Base-by-base conservation (phyloP, 1,140 invertebrate species). In the Parapsyche elsis region DNA sequence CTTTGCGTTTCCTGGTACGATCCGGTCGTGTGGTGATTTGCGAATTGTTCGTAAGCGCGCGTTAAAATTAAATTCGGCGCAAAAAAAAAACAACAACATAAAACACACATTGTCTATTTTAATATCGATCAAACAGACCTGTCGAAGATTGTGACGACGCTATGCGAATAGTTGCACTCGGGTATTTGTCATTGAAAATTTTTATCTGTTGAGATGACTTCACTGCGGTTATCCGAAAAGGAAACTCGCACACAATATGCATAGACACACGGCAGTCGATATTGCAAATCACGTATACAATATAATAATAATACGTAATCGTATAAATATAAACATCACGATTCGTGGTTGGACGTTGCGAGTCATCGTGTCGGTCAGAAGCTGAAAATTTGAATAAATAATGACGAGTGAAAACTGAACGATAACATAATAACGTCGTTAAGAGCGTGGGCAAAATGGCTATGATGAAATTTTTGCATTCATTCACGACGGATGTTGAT, bases 261-360 rank as follows among this genome's bases (percentile, higher is more conserved):
- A 53, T 16, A 53, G 10, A 53, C 12, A 53, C 1, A 53, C 2
- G 1, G 16, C 49, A 53, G 49, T 14, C 49, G 49, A 53, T 67
- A 19, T 67, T 26, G 45, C 30, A 49, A 73, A 73, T 73, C 71
- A 46, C 45, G 71, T 49, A 73, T 21, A 73, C 71, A 46, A 7
- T 38, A 7, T 38, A 38, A 4, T 4, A 38, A 4, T 4, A 38
- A 73, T 23, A 73, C 71, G 71, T 46, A 73, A 73, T 73, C 71
- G 71, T 45, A 46, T 46, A 73, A 73, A 73, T 73, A 73, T 73
- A 73, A 73, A 73, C 45, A 49, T 73, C 71, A 46, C 71, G 71
- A 73, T 16, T 73, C 19, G 38, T 10, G 5, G 5, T 21, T 46
- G 71, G 9, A 53, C 49, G 49, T 4, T 2, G 49, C 49, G 49